phyloP scores from a whole-genome alignment of 2,888 invertebrate species.

The Ormyrus nitidulus region DNA sequence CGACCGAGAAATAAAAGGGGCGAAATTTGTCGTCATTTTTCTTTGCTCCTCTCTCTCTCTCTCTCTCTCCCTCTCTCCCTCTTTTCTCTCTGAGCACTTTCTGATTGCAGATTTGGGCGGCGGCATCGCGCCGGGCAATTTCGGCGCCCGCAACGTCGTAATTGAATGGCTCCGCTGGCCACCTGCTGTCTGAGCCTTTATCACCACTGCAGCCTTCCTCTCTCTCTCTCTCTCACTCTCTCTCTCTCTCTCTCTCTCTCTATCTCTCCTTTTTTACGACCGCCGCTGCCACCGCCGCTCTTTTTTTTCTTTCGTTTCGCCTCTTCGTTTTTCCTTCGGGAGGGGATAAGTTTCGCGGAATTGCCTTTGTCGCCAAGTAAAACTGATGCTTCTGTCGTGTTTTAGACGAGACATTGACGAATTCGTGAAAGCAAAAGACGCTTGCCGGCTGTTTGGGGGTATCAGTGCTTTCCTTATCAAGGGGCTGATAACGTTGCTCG shows the following conservation, averaged over 20 bases:
- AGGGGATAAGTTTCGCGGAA: no score
- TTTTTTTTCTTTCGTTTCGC: not conserved
- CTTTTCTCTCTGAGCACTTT: constrained; percentile 39
- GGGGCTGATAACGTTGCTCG: no score
- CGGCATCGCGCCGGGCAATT: constrained; percentile 15
- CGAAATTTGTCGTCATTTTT: constrained; percentile 48
- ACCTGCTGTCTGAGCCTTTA: constrained; percentile 52
- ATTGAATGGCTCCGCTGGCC: constrained; percentile 48
- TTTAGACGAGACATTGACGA: no score
- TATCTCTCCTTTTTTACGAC: not conserved
- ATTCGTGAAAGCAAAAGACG: no score
- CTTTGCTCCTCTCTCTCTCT: not conserved
- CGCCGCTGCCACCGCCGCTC: not conserved
- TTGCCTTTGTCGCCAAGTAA: no score
- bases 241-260: not conserved
- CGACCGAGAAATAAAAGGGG: not conserved
- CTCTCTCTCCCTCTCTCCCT: constrained; percentile 8
- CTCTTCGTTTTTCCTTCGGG: no score
- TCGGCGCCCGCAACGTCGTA: constrained; percentile 44
- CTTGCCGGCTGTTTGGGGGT: no score
- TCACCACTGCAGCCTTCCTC: constrained; percentile 14
- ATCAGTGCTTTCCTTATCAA: no score
- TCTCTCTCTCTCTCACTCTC: not conserved
- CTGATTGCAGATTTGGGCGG: constrained; percentile 47
- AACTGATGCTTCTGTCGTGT: no score